phyloP scores from a whole-genome alignment of 2,888 invertebrate genomes.

The Ophioninae sp. region DNA sequence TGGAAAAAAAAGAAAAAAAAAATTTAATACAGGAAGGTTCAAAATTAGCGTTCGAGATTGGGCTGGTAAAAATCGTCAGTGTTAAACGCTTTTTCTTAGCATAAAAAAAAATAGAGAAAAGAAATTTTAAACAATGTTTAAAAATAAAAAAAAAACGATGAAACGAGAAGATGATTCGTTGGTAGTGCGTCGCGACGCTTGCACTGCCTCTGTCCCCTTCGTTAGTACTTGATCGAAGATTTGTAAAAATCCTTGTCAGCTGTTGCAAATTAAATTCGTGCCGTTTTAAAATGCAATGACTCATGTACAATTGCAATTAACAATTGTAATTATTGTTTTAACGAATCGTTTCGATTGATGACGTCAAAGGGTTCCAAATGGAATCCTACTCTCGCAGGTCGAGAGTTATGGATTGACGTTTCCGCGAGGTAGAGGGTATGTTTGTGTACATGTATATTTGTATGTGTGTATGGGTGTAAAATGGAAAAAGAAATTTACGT shows the following conservation, averaged over 20 bases:
- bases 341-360: conserved; percentile 10
- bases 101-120: conserved; percentile 22
- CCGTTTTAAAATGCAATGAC: conserved; percentile 16
- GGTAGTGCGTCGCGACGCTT: conserved; percentile 71
- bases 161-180: conserved; percentile 33
- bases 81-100: conserved; percentile 26
- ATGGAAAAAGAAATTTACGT: neutral
- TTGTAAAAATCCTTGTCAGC: conserved; percentile 41
- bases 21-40: neutral
- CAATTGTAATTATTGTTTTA: conserved; percentile 38
- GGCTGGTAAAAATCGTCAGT: neutral
- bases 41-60: neutral
- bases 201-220: conserved; percentile 74
- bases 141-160: conserved; percentile 7
- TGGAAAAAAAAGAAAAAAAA: neutral
- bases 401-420: conserved; percentile 2
- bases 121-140: neutral
- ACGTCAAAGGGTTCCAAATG: neutral
- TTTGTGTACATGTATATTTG: neutral
- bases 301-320: conserved; percentile 10
- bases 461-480: neutral
- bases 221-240: conserved; percentile 65
- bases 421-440: neutral
- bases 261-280: conserved; percentile 55
- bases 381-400: conserved; percentile 10